Evolutionary conservation across 2,888 invertebrate species (phyloP).

Genomic region (Diplolepis rosae): DNA sequence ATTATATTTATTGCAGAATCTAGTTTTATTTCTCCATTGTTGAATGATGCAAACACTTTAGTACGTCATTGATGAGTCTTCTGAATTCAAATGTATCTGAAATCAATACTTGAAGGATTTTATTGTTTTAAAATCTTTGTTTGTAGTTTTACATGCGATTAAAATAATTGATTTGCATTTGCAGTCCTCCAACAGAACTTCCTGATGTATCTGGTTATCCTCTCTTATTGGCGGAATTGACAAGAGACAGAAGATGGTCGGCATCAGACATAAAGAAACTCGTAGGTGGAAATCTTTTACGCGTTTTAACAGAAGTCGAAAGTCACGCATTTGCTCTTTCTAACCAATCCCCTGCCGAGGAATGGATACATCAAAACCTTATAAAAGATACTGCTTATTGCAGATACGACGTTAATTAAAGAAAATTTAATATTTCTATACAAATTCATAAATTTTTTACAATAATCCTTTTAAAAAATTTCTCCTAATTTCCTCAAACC

Average conservation of each 20-base stretch:
- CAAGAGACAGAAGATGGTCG: slow-evolving; percentile 78
- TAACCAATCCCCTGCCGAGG: slow-evolving; percentile 75
- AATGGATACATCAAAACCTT: slow-evolving; percentile 76
- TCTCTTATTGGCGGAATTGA: slow-evolving; percentile 78
- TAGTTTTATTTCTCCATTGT: too few species aligned
- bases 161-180: slow-evolving; percentile 23
- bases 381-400: slow-evolving; percentile 77
- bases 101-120: not conserved
- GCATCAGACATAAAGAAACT: slow-evolving; percentile 78
- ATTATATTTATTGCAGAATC: too few species aligned
- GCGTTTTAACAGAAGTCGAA: slow-evolving; percentile 77
- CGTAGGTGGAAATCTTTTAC: slow-evolving; percentile 77
- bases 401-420: slow-evolving; percentile 69
- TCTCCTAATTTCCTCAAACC: not conserved
- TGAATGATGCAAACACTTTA: too few species aligned
- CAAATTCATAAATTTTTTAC: not conserved
- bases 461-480: not conserved
- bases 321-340: slow-evolving; percentile 64
- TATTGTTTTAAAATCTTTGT: slow-evolving; percentile 9
- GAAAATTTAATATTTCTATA: not conserved
- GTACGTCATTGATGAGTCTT: too few species aligned
- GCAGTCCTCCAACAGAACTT: slow-evolving; percentile 75
- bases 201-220: slow-evolving; percentile 78
- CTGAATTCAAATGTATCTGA: not conserved
- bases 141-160: not conserved